Evolutionary conservation across 1,140 invertebrate genomes (phyloP).

Genomic region (Drosophila lowei): DNA sequence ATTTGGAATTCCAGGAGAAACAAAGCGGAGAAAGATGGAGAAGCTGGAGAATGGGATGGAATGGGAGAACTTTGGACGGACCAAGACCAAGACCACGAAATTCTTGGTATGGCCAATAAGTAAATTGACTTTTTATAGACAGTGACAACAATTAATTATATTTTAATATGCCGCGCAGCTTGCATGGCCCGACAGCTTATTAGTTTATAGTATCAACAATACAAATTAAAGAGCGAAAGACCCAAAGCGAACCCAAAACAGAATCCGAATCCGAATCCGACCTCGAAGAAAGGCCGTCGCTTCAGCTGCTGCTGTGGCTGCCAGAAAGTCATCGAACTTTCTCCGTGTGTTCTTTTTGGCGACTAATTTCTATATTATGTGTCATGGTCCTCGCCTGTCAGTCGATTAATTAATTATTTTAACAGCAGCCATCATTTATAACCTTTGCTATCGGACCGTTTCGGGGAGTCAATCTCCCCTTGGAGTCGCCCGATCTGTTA

Average conservation of each 20-base stretch:
- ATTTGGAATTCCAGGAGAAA: conserved; percentile 56
- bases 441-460: conserved; percentile 9
- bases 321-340: conserved; percentile 77
- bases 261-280: conserved; percentile 6
- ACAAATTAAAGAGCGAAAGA: conserved; percentile 50
- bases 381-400: conserved; percentile 54
- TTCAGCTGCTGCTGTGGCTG: conserved; percentile 1
- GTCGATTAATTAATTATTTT: conserved; percentile 50
- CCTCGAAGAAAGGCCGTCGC: conserved; percentile 69
- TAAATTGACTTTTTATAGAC: conserved; percentile 81
- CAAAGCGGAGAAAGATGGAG: conserved; percentile 49
- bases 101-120: conserved; percentile 50
- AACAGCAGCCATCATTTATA: conserved; percentile 45
- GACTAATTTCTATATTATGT: conserved; percentile 77
- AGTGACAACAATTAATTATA: conserved; percentile 81
- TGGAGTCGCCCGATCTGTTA: conserved; percentile 32
- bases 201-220: conserved; percentile 80
- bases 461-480: conserved; percentile 20
- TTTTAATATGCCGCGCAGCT: conserved; percentile 74
- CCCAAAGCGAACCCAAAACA: conserved; percentile 16
- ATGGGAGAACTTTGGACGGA: conserved; percentile 2
- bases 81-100: conserved; percentile 28
- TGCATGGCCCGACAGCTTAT: conserved; percentile 58
- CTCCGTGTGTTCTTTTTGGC: conserved; percentile 57
- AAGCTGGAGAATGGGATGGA: conserved; percentile 6